Evolutionary conservation across 64 coral and sea anemone species (phyloP).

Genomic region (Orbicella faveolata): DNA sequence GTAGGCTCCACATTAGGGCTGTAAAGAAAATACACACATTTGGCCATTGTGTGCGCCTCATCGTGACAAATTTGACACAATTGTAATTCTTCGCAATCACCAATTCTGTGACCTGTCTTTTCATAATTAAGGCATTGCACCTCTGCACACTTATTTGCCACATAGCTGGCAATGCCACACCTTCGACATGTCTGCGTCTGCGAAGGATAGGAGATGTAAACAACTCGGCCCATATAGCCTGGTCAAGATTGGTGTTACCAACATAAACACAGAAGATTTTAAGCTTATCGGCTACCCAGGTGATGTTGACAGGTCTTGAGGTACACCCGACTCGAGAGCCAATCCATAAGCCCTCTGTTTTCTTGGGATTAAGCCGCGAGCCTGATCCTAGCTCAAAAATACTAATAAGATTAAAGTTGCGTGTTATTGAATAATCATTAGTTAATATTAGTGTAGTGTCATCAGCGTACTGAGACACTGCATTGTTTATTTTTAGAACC

Average conservation of each 20-base stretch:
- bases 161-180: too few species aligned
- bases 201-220: background rate
- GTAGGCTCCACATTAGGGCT: too few species aligned
- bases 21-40: too few species aligned
- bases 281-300: background rate
- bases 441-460: background rate
- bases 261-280: conserved; percentile 8
- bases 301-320: background rate
- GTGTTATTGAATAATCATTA: conserved; percentile 13
- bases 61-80: too few species aligned
- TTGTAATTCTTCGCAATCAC: too few species aligned
- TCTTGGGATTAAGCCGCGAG: conserved; percentile 35
- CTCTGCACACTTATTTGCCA: too few species aligned
- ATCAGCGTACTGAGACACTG: conserved; percentile 15
- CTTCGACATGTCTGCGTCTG: too few species aligned
- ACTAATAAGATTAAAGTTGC: background rate
- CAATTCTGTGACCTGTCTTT: too few species aligned
- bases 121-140: too few species aligned
- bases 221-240: background rate
- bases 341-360: background rate
- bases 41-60: too few species aligned
- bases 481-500: background rate
- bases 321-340: background rate
- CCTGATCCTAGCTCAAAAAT: conserved; percentile 3
- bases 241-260: background rate